A percentile compares a stretch with the other conserved stretches of the same genome.
These are phyloP conservation scores for Phaethornis superciliosus DNA, from an alignment of 2,113 vertebrate species.

Conservation along the genomic window DNA sequence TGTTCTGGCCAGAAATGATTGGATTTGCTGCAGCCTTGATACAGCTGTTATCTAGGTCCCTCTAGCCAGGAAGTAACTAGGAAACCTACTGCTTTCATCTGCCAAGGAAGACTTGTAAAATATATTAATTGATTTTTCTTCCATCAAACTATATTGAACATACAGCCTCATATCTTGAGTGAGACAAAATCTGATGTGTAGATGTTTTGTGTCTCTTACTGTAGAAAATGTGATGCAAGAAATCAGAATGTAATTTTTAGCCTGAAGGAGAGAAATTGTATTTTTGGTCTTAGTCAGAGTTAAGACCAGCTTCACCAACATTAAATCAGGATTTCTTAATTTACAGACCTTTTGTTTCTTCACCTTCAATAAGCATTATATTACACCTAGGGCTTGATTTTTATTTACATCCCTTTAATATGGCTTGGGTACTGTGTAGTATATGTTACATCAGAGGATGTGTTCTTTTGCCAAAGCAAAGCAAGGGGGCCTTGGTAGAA, in stretches of 20 bases:
- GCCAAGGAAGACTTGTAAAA: neutral
- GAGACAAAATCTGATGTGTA: neutral
- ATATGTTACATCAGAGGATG: neutral
- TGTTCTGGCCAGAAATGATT: neutral
- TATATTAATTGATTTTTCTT: slow-evolving; percentile 47
- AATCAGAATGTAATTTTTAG: neutral
- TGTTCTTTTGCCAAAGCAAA: neutral
- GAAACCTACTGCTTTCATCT: slow-evolving; percentile 18
- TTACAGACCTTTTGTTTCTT: neutral
- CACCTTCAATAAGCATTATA: neutral
- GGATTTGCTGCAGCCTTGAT: neutral
- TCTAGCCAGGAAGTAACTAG: neutral
- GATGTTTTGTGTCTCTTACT: neutral
- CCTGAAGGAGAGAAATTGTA: neutral
- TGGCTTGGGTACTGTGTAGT: neutral
- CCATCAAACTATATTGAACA: neutral
- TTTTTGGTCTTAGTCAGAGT: neutral
- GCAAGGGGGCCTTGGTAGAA: neutral
- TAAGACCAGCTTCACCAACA: neutral
- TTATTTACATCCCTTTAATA: neutral
- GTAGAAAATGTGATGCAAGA: neutral
- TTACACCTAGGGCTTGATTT: neutral
- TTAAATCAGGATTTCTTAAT: slow-evolving; percentile 18
- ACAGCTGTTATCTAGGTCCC: neutral
- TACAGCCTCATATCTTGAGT: neutral